Evolutionary conservation across 1,140 invertebrate species (phyloP), one percentile per base, ranked within the genome.

Genomic region (Drosophila arawakana): DNA sequence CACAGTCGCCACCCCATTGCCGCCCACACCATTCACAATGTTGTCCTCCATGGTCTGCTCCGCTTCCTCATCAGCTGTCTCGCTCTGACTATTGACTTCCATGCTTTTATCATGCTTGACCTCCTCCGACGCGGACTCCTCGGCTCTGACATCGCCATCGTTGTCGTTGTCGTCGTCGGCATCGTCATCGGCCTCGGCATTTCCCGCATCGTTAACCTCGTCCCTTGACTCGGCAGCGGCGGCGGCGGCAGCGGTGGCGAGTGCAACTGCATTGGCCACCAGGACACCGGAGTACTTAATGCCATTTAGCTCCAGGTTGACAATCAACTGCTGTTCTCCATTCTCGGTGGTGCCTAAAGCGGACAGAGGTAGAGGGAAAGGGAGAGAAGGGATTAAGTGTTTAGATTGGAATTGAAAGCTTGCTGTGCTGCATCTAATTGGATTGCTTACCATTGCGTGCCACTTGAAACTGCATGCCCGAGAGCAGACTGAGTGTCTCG

Each of bases 221-320:
- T 11, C 11, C 13, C 41, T 43, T 43, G 49, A 2, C 7, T 54
- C 30, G n/a, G 18, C 25, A 68, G 65, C 7, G 55, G 54, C 25
- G 4, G 4, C 25, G 6, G 25, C 25, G 25, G 25, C 25, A 30
- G 25, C 25, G 6, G 2, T 30, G 25, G 25, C 25, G 25, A 30
- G 25, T 30, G 25, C 25, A 30, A 30, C 86, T 3, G 90, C 92
- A 91, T 96, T 95, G 46, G 97, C 96, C 92, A 97, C 97, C 1
- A 98, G 93, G 10, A 98, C 95, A 9, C 97, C 97, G 93, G 97
- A 96, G 89, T 98, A 98, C 86, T 95, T 96, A 11, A 97, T 95
- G 39, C 98, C 98, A 91, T 99, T 99, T 44, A 99, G 95, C 92
- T 99, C 98, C 95, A 99, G 98, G 79, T 97, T 98, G 4, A 99